Evolutionary conservation across 2,888 invertebrate genomes (phyloP), one percentile per base, ranked within the genome.

Genomic region (Ischnura elegans): DNA sequence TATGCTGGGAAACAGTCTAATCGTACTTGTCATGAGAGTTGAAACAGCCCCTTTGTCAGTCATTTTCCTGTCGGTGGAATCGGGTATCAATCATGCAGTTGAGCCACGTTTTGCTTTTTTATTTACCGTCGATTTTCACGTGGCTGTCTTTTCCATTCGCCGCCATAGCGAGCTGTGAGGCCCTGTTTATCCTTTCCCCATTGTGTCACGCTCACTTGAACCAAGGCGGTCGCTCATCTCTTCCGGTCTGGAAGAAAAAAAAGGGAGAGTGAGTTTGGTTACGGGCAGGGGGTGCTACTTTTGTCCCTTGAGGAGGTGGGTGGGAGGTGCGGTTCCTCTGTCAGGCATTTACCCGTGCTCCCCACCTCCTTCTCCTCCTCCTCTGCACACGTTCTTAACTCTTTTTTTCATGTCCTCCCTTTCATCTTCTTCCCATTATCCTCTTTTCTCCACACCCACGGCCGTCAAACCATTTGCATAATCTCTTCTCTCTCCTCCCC

Each of bases 401-500:
- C 61, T 29, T 51, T 87, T 36, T 85, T 42, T 36, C 46, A 46
- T 86, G 46, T 86, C 86, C 46, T 51, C 86, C 46, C 43, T 55
- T 61, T 43, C 76, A 76, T 76, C 43, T 61, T 90, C 90, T 90
- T 61, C 36, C 87, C 87, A 51, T 87, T 55, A 43, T 86, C 86
- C 46, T 46, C 46, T 46, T 86, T n/a, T 86, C 42, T 55, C 51
- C 61, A 43, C 86, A 86, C 86, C 86, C 46, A 86, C 86, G 45
- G 76, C 25, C 86, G 43, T 86, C 86, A 46, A n/a, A 76, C 43
- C 86, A 86, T 86, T 86, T 86, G 86, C 86, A 86, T 86, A 86
- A 86, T 86, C 86, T 86, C 43, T 45, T 46, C n/a, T 46, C 86
- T 46, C 76, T 76, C 76, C 66, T 76, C 25, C 61, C 3, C 61